Evolutionary conservation across 2,113 vertebrate genomes (phyloP).

Genomic region (Gorsachius goisagi): DNA sequence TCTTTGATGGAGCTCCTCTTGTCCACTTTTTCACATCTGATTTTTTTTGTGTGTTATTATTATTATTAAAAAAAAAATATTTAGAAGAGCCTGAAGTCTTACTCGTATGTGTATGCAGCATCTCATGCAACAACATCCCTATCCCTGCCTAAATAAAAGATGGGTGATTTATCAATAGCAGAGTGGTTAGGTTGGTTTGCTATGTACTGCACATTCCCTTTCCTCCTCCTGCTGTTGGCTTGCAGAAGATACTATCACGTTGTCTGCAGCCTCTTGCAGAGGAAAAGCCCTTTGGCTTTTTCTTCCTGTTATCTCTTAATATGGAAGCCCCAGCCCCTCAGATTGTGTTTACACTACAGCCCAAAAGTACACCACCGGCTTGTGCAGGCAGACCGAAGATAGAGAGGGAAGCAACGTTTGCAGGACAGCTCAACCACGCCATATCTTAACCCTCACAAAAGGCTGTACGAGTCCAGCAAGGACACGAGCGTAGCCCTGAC

Average conservation of each 20-base stretch:
- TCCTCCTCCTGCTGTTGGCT: background rate
- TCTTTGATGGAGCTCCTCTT: background rate
- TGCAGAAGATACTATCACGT: background rate
- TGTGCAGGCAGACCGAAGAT: background rate
- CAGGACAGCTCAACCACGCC: background rate
- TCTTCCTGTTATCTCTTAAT: background rate
- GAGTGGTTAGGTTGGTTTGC: background rate
- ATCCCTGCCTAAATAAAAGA: background rate
- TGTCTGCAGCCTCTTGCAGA: background rate
- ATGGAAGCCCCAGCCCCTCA: background rate
- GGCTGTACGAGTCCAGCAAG: background rate
- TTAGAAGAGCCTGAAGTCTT: background rate
- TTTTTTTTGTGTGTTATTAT: background rate
- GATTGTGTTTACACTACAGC: rapidly evolving
- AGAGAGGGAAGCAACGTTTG: background rate
- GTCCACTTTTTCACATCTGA: background rate
- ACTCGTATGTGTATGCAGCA: background rate
- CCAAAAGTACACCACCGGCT: too few species aligned
- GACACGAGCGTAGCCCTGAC: background rate
- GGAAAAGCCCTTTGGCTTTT: background rate
- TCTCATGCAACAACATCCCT: background rate
- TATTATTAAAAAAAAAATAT: background rate
- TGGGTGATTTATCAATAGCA: background rate
- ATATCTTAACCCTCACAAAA: background rate
- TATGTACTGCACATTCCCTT: background rate